A percentile compares a stretch with the other conserved stretches of the same genome.
phyloP scores from a whole-genome alignment of 2,888 invertebrate species.

The Ectobius pallidus region DNA sequence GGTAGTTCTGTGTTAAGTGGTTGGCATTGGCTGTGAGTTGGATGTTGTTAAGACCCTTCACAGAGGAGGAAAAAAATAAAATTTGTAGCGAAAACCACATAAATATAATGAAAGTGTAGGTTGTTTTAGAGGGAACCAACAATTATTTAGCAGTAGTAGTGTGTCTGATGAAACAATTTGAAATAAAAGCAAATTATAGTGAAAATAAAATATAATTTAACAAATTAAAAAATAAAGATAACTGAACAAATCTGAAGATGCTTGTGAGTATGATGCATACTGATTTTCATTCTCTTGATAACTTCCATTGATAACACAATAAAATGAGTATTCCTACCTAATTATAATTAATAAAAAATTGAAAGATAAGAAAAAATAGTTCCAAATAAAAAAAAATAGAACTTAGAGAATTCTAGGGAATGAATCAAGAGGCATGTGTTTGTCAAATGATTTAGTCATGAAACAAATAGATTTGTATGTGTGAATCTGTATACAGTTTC shows the following conservation, averaged over 20 bases:
- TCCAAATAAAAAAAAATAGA: background rate
- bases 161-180: background rate
- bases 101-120: constrained; percentile 7
- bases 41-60: background rate
- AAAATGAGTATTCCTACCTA: constrained; percentile 15
- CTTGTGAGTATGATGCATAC: background rate
- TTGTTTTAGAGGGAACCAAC: constrained; percentile 1
- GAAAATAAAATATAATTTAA: background rate
- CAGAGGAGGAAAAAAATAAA: background rate
- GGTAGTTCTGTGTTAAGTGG: background rate
- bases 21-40: constrained; percentile 12
- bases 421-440: constrained; percentile 8
- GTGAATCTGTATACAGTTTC: background rate
- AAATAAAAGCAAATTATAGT: background rate
- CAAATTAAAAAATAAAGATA: background rate
- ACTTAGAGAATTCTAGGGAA: background rate
- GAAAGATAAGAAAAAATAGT: background rate
- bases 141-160: background rate
- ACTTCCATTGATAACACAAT: background rate
- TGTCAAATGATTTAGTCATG: background rate
- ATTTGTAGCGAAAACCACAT: background rate
- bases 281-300: constrained; percentile 3
- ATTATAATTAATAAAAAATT: too few species aligned
- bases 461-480: constrained; percentile 11
- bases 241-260: background rate